Percentiles rank a stretch among this genome's conserved stretches.
These are phyloP conservation scores for Tetragonula clypearis DNA, from an alignment of 1,140 invertebrate species.

Conservation along the genomic window DNA sequence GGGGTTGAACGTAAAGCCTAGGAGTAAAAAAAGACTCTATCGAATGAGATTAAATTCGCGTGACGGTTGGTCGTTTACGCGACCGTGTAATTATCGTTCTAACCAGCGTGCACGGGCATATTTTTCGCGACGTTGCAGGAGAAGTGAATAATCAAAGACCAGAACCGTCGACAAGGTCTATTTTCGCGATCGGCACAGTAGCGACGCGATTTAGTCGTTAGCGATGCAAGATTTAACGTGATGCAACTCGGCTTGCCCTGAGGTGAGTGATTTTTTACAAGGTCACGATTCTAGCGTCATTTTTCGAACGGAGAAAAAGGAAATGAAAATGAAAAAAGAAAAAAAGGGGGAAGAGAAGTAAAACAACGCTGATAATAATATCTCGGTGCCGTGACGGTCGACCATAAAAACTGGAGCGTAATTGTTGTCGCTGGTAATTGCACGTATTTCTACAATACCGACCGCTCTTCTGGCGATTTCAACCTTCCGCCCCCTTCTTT, in stretches of 20 bases:
- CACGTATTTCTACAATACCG: slow-evolving; percentile 57
- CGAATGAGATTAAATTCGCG: slow-evolving; percentile 46
- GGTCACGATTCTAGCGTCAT: background rate
- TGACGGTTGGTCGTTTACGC: slow-evolving; percentile 56
- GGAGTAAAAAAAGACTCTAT: background rate
- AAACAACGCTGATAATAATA: slow-evolving; percentile 42
- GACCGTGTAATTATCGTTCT: slow-evolving; percentile 60
- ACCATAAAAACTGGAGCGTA: slow-evolving; percentile 66
- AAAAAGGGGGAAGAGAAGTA: background rate
- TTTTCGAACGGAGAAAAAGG: background rate
- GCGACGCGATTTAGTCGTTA: slow-evolving; percentile 5
- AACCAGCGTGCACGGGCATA: slow-evolving; percentile 26
- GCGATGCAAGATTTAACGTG: slow-evolving; percentile 37
- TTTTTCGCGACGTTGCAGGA: slow-evolving; percentile 54
- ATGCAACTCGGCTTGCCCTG: no score
- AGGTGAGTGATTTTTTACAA: slow-evolving; percentile 14
- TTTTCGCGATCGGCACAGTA: slow-evolving; percentile 26
- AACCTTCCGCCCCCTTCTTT: background rate
- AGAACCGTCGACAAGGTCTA: slow-evolving; percentile 25
- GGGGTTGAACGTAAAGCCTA: background rate
- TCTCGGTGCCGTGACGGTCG: slow-evolving; percentile 64
- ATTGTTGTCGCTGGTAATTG: slow-evolving; percentile 69
- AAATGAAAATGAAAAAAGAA: background rate
- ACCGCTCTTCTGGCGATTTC: slow-evolving; percentile 14
- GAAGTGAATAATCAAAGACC: slow-evolving; percentile 61